Conservation (phyloP, 2,113 vertebrate genomes). For the Myrmophylax atrothorax region DNA sequence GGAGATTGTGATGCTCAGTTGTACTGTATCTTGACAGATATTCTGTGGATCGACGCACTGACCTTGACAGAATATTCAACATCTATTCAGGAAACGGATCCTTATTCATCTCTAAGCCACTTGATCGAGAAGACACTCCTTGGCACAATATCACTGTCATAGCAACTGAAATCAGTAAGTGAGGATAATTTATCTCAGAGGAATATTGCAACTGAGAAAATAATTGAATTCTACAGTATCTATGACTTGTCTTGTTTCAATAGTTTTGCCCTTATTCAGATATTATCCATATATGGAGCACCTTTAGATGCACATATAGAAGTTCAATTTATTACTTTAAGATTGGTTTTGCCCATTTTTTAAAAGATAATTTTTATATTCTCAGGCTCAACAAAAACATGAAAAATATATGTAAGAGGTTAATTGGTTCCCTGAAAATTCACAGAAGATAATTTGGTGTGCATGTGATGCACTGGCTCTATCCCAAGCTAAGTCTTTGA, state of each 20-base stretch:
- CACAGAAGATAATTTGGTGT: background rate
- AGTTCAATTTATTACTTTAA: background rate
- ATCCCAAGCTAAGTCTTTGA: background rate
- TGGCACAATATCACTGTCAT: conserved; percentile 96
- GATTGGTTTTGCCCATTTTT: background rate
- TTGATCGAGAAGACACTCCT: conserved; percentile 90
- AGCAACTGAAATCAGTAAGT: conserved; percentile 93
- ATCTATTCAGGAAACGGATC: conserved; percentile 92
- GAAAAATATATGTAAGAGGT: background rate
- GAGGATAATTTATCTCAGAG: background rate
- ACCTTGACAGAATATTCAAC: conserved; percentile 91
- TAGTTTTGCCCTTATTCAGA: background rate
- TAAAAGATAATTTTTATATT: background rate
- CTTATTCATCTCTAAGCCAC: conserved; percentile 87
- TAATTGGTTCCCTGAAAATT: background rate
- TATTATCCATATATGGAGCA: background rate
- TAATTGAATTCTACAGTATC: background rate
- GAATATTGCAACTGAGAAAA: background rate
- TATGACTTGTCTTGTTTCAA: background rate
- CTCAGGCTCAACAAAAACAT: background rate
- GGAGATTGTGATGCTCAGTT: background rate
- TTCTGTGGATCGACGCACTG: conserved; percentile 91
- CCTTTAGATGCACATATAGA: background rate
- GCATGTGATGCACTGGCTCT: background rate
- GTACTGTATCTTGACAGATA: conserved; percentile 80